Evolutionary conservation across 2,113 vertebrate genomes (phyloP).

Genomic region (Cinclus cinclus): DNA sequence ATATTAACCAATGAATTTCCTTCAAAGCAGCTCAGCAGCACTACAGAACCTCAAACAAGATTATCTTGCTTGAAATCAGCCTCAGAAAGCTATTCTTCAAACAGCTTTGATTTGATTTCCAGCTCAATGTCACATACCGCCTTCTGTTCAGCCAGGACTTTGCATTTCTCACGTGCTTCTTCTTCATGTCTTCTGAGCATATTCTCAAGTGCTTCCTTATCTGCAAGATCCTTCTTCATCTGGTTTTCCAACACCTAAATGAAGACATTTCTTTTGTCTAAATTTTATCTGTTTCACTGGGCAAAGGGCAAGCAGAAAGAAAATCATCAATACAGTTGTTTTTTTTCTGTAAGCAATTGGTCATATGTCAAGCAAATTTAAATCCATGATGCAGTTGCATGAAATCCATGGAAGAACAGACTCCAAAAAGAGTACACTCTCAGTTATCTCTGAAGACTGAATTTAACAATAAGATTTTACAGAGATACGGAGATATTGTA

Average conservation of each 20-base stretch:
- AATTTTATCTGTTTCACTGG: slow-evolving; percentile 10
- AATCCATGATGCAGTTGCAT: background rate
- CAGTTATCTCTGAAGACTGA: background rate
- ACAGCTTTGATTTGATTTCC: background rate
- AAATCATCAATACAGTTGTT: background rate
- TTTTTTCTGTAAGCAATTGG: background rate
- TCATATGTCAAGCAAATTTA: slow-evolving; percentile 6
- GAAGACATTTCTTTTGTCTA: slow-evolving; percentile 54
- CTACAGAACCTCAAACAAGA: background rate
- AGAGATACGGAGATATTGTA: background rate
- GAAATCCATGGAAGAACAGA: background rate
- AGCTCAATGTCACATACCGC: slow-evolving; percentile 78
- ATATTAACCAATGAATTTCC: background rate
- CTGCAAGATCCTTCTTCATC: slow-evolving; percentile 95
- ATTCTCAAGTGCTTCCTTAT: slow-evolving; percentile 92
- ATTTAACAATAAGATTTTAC: background rate
- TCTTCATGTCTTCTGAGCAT: slow-evolving; percentile 91
- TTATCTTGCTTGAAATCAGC: slow-evolving; percentile 21
- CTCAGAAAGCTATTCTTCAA: background rate
- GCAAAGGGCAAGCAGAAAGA: slow-evolving; percentile 42
- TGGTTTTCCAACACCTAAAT: slow-evolving; percentile 91
- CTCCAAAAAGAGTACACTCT: background rate
- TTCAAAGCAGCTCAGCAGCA: background rate
- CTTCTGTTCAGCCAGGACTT: slow-evolving; percentile 94
- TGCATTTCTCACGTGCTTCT: slow-evolving; percentile 92